These are phyloP conservation scores for Phragmatobia fuliginosa DNA, from an alignment of 2,888 invertebrate genomes.

Conservation along the genomic window DNA sequence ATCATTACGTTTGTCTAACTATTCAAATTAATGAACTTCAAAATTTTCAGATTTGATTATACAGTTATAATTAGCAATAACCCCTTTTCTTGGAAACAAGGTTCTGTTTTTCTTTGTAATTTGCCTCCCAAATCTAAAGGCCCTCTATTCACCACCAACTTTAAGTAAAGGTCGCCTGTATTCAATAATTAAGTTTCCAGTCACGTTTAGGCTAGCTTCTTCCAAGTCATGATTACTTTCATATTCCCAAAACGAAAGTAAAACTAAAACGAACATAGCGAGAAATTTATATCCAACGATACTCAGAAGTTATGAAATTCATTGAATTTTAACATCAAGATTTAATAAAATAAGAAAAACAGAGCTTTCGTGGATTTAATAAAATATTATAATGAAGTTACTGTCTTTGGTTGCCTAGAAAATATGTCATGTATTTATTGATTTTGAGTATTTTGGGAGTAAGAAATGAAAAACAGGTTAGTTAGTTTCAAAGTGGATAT, in stretches of 20 bases:
- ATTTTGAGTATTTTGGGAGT: background rate
- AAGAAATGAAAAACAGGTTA: background rate
- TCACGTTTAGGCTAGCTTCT: conserved; percentile 34
- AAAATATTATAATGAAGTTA: background rate
- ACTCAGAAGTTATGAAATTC: conserved; percentile 4
- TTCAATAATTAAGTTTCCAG: conserved; percentile 26
- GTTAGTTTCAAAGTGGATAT: background rate
- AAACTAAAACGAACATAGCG: conserved; percentile 29
- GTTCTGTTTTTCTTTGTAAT: background rate
- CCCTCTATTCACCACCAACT: background rate
- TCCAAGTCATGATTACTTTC: conserved; percentile 31
- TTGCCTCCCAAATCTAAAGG: background rate
- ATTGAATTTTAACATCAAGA: conserved; percentile 8
- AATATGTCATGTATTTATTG: background rate
- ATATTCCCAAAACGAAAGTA: conserved; percentile 35
- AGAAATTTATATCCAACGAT: conserved; percentile 25
- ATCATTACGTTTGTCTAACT: background rate
- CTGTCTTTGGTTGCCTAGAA: background rate
- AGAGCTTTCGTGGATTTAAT: background rate
- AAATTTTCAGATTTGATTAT: background rate
- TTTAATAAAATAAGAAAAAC: background rate
- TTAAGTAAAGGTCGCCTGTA: conserved; percentile 13
- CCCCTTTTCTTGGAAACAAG: background rate
- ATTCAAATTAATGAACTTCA: background rate
- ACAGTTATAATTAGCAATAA: background rate